Percentiles rank a stretch among this genome's conserved stretches.
These are phyloP conservation scores for Willisornis vidua DNA, from an alignment of 2,113 vertebrate genomes.

Conservation along the genomic window DNA sequence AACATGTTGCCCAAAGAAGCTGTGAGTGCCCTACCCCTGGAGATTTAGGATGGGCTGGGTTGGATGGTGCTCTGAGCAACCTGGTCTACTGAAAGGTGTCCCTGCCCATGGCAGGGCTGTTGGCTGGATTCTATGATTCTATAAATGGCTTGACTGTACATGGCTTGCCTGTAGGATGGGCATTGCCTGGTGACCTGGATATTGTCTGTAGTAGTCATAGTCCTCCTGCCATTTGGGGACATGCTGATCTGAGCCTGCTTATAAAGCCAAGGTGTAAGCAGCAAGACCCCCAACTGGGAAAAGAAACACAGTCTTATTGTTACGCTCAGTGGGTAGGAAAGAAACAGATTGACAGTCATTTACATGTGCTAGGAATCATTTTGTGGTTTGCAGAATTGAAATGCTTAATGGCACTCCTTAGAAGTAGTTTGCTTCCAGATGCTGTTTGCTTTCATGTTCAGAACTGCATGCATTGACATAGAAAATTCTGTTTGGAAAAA, in stretches of 20 bases:
- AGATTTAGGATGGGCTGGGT: background rate
- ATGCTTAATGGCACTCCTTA: background rate
- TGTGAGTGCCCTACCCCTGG: background rate
- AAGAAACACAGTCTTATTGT: background rate
- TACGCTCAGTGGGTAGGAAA: background rate
- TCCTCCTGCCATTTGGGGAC: background rate
- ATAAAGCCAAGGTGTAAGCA: background rate
- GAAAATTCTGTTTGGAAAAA: background rate
- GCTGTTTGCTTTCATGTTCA: slow-evolving; percentile 13
- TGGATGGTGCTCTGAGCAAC: background rate
- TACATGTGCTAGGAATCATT: background rate
- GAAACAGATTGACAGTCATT: slow-evolving; percentile 18
- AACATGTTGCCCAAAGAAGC: background rate
- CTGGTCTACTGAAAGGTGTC: background rate
- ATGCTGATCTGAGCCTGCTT: background rate
- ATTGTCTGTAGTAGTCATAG: background rate
- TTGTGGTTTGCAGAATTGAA: slow-evolving; percentile 8
- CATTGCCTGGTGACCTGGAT: background rate
- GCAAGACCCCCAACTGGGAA: background rate
- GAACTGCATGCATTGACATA: background rate
- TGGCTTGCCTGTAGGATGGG: background rate
- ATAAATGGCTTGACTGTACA: background rate
- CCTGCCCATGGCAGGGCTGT: too few species aligned
- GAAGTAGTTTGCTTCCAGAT: slow-evolving; percentile 36
- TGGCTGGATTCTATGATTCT: background rate